A percentile compares a stretch with the other conserved stretches of the same genome.
Conservation (phyloP, 2,888 invertebrate genomes). For the Margaritifera margaritifera region DNA sequence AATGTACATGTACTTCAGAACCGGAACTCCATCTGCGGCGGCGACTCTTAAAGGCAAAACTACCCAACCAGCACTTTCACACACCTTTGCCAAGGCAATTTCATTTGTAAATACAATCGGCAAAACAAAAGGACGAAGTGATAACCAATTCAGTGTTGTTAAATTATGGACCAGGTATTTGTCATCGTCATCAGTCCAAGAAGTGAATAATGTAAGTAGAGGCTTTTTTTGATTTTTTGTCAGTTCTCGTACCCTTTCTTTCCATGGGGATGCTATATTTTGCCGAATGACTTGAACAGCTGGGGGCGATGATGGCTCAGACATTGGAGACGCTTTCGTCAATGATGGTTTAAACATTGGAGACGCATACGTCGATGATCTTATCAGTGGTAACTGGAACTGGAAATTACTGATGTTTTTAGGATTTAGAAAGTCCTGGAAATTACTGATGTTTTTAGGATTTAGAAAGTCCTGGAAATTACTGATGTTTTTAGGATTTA, state of each 20-base stretch:
- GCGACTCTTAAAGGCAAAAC: slow-evolving; percentile 37
- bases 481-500: slow-evolving; percentile 27
- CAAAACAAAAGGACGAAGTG: slow-evolving; percentile 43
- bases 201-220: slow-evolving; percentile 52
- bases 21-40: slow-evolving; percentile 49
- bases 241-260: slow-evolving; percentile 1
- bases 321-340: too few species aligned
- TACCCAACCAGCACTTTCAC: slow-evolving; percentile 44
- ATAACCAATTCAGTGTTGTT: slow-evolving; percentile 52
- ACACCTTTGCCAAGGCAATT: slow-evolving; percentile 26
- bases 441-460: too few species aligned
- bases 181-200: slow-evolving; percentile 48
- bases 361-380: too few species aligned
- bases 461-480: too few species aligned
- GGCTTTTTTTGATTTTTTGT: slow-evolving; percentile 25
- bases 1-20: slow-evolving; percentile 59
- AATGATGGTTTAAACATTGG: too few species aligned
- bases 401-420: too few species aligned
- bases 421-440: too few species aligned
- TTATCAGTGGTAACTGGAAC: slow-evolving; percentile 8
- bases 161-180: slow-evolving; percentile 47
- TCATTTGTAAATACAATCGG: slow-evolving; percentile 54
- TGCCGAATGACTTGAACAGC: too few species aligned
- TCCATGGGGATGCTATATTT: too few species aligned
- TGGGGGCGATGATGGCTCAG: too few species aligned